Base-by-base conservation (phyloP, 2,797 vertebrate genomes). In the Phoebastria nigripes region DNA sequence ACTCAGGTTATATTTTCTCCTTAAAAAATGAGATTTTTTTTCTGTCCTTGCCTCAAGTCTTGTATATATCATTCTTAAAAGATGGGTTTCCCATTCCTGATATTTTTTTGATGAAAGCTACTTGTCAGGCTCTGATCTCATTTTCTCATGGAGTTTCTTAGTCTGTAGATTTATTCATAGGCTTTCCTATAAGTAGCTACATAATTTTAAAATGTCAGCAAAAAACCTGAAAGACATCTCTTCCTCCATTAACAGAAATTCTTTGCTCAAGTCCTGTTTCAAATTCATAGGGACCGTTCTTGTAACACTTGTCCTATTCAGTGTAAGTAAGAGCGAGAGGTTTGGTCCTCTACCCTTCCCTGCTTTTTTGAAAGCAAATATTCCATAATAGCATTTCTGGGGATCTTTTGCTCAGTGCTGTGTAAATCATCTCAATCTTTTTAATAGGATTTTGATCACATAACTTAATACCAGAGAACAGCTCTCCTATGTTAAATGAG, bases 351-450 rank as follows among this genome's bases (percentile, higher is more conserved):
- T 77, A 44, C 12, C 1, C 20, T 90, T 67, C 15, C 26, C 37
- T 73, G n/a, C 7, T 49, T 62, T 51, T 84, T 74, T 87, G 73
- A 54, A 95, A 96, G 69, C n/a, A 93, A 86, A 84, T 84, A 76
- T 80, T 81, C 54, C 15, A 17, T 62, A 82, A 63, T 52, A 90
- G 19, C 51, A 55, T 62, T 93, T 88, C 42, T 58, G n/a, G 22
- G 28, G 20, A 79, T 89, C 39, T 94, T 81, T 89, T 91, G 17
- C 70, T 93, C 73, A 73, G 3, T 65, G 39, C 35, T 80, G n/a
- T 65, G 51, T 86, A 94, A 95, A 94, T 90, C 51, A 89, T 70
- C 13, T 84, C 73, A 76, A 46, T 91, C 47, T 93, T 74, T 89
- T 67, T 51, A 76, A 59, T 22, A 69, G 58, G 20, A 55, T 84